Evolutionary conservation across 2,888 invertebrate species (phyloP).

Genomic region (Cerceris rybyensis): DNA sequence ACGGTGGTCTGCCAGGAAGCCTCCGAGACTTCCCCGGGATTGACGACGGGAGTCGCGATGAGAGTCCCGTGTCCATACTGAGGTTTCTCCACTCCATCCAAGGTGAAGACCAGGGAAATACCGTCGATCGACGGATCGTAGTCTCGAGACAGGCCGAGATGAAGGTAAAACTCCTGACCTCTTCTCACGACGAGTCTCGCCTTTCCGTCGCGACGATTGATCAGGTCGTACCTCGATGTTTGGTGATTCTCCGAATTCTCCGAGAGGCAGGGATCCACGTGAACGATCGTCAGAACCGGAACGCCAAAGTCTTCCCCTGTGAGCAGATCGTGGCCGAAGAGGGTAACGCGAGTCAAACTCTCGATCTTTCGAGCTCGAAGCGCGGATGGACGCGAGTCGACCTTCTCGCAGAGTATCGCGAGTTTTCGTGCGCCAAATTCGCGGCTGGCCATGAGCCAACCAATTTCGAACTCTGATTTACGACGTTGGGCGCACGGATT

Average conservation of each 20-base stretch:
- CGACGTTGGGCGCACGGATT: no score
- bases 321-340: slow-evolving; percentile 1
- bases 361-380: no score
- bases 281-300: slow-evolving; percentile 86
- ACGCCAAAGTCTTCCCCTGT: slow-evolving; percentile 76
- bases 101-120: slow-evolving; percentile 92
- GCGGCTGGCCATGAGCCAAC: no score
- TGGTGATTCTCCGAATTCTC: slow-evolving; percentile 90
- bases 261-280: slow-evolving; percentile 88
- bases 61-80: slow-evolving; percentile 91
- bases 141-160: slow-evolving; percentile 88
- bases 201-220: slow-evolving; percentile 84
- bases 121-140: slow-evolving; percentile 90
- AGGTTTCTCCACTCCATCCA: slow-evolving; percentile 90
- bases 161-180: slow-evolving; percentile 91
- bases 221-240: slow-evolving; percentile 90
- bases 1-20: slow-evolving; percentile 90
- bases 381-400: no score
- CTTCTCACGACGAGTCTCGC: slow-evolving; percentile 89
- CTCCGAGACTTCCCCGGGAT: slow-evolving; percentile 84
- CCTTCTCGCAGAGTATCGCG: no score
- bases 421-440: no score
- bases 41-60: slow-evolving; percentile 88
- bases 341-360: no score
- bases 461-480: no score